Base-by-base conservation (phyloP, 2,797 vertebrate genomes). In the Dendrocincla fuliginosa region DNA sequence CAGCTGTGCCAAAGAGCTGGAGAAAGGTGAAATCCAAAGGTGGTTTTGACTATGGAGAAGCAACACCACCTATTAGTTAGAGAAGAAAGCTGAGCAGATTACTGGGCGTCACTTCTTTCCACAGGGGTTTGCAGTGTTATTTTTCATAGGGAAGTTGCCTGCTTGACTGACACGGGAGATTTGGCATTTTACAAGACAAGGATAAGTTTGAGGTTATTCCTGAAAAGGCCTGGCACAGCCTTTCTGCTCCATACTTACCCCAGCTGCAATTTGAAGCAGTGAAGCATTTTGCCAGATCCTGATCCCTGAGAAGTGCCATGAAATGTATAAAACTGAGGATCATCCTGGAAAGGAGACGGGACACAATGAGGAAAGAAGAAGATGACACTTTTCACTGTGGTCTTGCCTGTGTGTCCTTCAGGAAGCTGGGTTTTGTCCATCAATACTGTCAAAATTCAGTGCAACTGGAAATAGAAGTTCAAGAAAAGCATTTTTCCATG, bases 1-100 rank as follows among this genome's bases (percentile, higher is more conserved):
- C 47, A 67, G 6, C 11, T 8, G 9, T 23, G 11, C 28, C 16
- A 53, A 1, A 2, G 20, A 47, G 11, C 6, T 3, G 2, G 25
- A 67, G 33, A 44, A 61, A 42, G 8, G 28, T 55, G 16, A 30
- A 63, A 50, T 25, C 4, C 28, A n/a, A 22, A 44, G 17, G 24
- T 55, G 20, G 6, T 33, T n/a, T 64, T 65, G 41, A 22, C 25
- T 55, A 3, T 60, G 17, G 28, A 77, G 47, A 52, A 61, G 17
- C 27, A 75, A 47, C 2, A 1, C 5, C 6, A 50, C 27, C 35
- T 79, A 20, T 28, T 20, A 25, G 33, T 13, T 61, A 55, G 17
- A 47, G 35, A 17, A 68, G 37, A 63, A 47, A 57, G 5, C 9
- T 64, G 44, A 39, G 32, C 5, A 41, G 32, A 47, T 61, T 46